Base-by-base conservation (phyloP, 92 coral and sea anemone genomes). In the Ricordea florida region DNA sequence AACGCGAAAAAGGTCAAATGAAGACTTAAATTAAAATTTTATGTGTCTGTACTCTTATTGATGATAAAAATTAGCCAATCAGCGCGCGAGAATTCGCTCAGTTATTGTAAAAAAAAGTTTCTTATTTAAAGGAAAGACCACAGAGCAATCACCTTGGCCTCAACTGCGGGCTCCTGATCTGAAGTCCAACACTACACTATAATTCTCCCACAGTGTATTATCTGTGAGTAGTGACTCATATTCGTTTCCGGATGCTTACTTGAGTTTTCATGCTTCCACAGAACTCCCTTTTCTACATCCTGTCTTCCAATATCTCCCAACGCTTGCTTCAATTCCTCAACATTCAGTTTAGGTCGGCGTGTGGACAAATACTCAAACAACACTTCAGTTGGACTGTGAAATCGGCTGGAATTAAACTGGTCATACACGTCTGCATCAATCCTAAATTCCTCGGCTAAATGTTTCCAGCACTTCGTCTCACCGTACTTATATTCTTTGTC, bases 401-500 rank as follows among this genome's bases (percentile, higher is more conserved):
- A 31, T 31, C 21, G 26, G 15, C 15, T 32, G 8, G 3, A 57
- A 17, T 57, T 34, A 57, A 57, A 57, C n/a, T 34, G 31, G 27
- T 57, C 6, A 10, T 57, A 57, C 0, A 31, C 44, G 7, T 57
- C 6, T 57, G 31, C 64, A 17, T 31, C n/a, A 20, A 57, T 28
- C 7, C 9, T 9, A 10, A 57, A 57, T 10, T 4, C 2, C 42
- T 57, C 44, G 35, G 64, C 64, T 2, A 57, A 2, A 16, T 57
- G 64, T 15, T 57, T 57, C 64, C 64, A 57, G 23, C 16, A 57
- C 28, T 57, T 57, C 42, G 42, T 23, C 0, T 1, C 25, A 20
- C 64, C 64, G 35, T 57, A 57, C 10, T 15, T 57, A 34, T 57
- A 57, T 33, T 57, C 64, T 8, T 57, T 34, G 29, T 57, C 64